A percentile compares a stretch with the other conserved stretches of the same genome.
Evolutionary conservation across 2,888 invertebrate genomes (phyloP).

Genomic region (Volucella bombylans): DNA sequence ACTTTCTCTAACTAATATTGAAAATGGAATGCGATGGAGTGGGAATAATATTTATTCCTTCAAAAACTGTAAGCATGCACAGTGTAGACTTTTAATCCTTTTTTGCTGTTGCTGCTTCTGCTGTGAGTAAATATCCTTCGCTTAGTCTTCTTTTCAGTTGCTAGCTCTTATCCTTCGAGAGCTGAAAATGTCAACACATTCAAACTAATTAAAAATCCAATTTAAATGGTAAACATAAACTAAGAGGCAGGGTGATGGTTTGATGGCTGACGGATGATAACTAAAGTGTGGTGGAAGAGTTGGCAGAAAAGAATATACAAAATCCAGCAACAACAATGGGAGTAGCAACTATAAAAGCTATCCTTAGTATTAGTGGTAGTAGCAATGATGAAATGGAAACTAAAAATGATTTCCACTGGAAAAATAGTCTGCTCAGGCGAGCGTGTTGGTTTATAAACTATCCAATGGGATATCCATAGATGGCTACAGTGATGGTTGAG

Average conservation of each 20-base stretch:
- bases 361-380: conserved; percentile 10
- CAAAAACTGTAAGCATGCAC: conserved; percentile 26
- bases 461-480: conserved; percentile 13
- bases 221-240: conserved; percentile 73
- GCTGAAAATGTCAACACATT: conserved; percentile 73
- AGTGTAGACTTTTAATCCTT: conserved; percentile 41
- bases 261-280: too few species aligned
- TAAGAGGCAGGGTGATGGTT: conserved; percentile 32
- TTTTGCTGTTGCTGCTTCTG: conserved; percentile 5
- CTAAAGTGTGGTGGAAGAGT: neutral
- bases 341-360: conserved; percentile 4
- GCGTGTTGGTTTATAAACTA: conserved; percentile 61
- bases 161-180: conserved; percentile 67
- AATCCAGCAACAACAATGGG: conserved; percentile 16
- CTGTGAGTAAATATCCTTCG: conserved; percentile 57
- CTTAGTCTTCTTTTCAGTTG: conserved; percentile 26
- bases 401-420: conserved; percentile 65
- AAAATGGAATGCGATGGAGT: neutral
- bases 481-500: neutral
- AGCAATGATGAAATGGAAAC: conserved; percentile 56
- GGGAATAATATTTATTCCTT: conserved; percentile 15
- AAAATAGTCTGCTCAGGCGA: conserved; percentile 61
- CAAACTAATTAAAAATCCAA: conserved; percentile 74
- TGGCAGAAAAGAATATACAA: conserved; percentile 21
- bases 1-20: neutral